Evolutionary conservation across 2,113 vertebrate species (phyloP), one percentile per base, ranked within the genome.

Genomic region (Azemiops feae): DNA sequence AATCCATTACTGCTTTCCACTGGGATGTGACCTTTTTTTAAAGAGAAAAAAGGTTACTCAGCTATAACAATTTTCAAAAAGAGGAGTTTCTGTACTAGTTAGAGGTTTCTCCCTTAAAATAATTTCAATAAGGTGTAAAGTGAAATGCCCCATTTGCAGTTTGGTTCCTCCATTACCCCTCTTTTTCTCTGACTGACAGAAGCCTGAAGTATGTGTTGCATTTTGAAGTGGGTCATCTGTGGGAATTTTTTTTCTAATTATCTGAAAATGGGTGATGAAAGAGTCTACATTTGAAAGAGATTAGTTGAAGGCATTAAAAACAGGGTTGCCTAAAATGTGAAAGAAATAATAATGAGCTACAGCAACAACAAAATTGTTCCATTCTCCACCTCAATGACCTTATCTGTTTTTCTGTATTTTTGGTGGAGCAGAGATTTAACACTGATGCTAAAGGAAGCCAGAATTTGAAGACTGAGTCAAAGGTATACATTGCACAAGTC

Each of bases 241-340:
- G 34, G 16, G 30, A 69, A 5, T 81, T 6, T 74, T 20, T 81
- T 3, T 22, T 9, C 6, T 43, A 81, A 81, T 81, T 81, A 43
- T 43, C 34, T 43, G 34, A 81, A 81, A 43, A 81, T 81, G 74
- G 34, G 34, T 81, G 18, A 22, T 22, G 18, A 81, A 81, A 43
- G 18, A 81, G 20, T 81, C 18, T 43, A 81, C 34, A 81, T 43
- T 1, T 20, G 85, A 93, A 93, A 94, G 47, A 25, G 54, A 16
- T 94, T 95, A 93, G 55, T 91, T 89, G 86, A 87, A n/a, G 4
- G 23, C 9, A 53, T 93, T 95, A 50, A 85, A 57, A 91, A 91
- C 2, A 94, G 11, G 58, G 60, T 94, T 16, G 45, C 60, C 91
- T 89, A 88, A 81, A 94, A 94, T 88, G 91, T 50, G 85, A 96